phyloP scores from a whole-genome alignment of 1,140 invertebrate genomes.

The Drosophila ohnishii region DNA sequence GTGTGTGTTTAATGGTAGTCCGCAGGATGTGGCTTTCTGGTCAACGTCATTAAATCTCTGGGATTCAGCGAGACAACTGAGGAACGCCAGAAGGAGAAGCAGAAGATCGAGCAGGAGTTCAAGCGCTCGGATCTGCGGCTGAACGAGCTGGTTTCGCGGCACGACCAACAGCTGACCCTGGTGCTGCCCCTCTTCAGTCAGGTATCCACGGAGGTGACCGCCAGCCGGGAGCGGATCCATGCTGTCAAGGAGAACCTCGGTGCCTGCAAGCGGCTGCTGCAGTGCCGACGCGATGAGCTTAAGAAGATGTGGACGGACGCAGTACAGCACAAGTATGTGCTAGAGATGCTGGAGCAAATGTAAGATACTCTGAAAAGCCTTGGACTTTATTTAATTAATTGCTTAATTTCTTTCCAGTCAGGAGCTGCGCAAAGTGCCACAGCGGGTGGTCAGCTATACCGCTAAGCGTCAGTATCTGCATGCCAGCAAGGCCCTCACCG shows the following conservation, averaged over 20 bases:
- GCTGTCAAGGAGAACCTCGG: conserved; percentile 94
- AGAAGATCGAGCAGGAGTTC: conserved; percentile 96
- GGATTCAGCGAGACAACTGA: conserved; percentile 97
- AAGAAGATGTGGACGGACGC: conserved; percentile 96
- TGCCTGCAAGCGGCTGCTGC: conserved; percentile 94
- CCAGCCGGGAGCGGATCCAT: conserved; percentile 91
- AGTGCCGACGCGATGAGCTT: conserved; percentile 96
- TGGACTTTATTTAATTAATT: not conserved
- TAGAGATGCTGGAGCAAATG: conserved; percentile 95
- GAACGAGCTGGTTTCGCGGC: conserved; percentile 93
- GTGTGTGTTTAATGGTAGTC: conserved; percentile 35
- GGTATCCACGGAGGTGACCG: conserved; percentile 78
- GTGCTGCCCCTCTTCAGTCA: conserved; percentile 85
- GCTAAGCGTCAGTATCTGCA: conserved; percentile 92
- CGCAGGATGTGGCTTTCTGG: conserved; percentile 86
- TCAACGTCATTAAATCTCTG: conserved; percentile 95
- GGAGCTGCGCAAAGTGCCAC: conserved; percentile 90
- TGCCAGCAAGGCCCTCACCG: conserved; percentile 92
- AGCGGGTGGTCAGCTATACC: conserved; percentile 88
- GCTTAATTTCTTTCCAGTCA: conserved; percentile 85
- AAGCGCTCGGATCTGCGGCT: conserved; percentile 94
- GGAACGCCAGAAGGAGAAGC: conserved; percentile 96
- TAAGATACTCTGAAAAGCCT: conserved; percentile 83
- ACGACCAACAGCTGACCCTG: conserved; percentile 94
- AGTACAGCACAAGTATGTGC: conserved; percentile 95